A percentile compares a stretch with the other conserved stretches of the same genome.
Evolutionary conservation across 2,888 invertebrate genomes (phyloP).

Genomic region (Mesorhabditis spiculigera): DNA sequence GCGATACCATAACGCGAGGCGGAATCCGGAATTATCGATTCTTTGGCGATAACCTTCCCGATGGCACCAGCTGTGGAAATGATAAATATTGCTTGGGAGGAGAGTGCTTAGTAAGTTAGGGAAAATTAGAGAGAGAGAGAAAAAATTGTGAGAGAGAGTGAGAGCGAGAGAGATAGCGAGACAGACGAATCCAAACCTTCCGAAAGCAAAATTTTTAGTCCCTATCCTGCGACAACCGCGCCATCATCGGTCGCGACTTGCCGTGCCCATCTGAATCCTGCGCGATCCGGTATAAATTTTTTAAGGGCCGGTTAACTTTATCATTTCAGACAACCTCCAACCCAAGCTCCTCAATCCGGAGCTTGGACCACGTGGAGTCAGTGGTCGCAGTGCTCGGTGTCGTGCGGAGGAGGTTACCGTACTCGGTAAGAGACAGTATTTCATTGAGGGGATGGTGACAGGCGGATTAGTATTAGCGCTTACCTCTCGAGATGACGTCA

Average conservation of each 20-base stretch:
- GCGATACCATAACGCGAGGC: conserved; percentile 50
- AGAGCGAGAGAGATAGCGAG: too few species aligned
- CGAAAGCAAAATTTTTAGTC: conserved; percentile 26
- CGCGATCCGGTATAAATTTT: conserved; percentile 21
- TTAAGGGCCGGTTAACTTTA: background rate
- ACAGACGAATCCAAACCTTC: too few species aligned
- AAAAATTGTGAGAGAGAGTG: too few species aligned
- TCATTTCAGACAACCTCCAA: conserved; percentile 11
- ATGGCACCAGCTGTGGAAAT: conserved; percentile 57
- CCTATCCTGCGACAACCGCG: conserved; percentile 44
- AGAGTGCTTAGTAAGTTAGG: conserved; percentile 51
- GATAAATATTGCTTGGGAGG: conserved; percentile 56
- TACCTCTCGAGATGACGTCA: conserved; percentile 5
- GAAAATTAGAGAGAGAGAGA: too few species aligned
- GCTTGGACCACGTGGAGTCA: conserved; percentile 47
- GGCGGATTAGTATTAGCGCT: too few species aligned
- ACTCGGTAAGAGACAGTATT: conserved; percentile 17
- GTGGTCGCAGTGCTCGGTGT: conserved; percentile 46
- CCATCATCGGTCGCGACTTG: conserved; percentile 45
- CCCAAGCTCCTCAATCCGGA: conserved; percentile 19
- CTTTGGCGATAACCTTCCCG: conserved; percentile 58
- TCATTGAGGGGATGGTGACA: background rate
- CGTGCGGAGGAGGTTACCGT: conserved; percentile 52
- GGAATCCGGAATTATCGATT: conserved; percentile 55
- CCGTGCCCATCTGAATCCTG: conserved; percentile 44